Percentiles rank a stretch among this genome's conserved stretches.
Conservation (phyloP, 2,888 invertebrate genomes). For the Caenorhabditis doughertyi region DNA sequence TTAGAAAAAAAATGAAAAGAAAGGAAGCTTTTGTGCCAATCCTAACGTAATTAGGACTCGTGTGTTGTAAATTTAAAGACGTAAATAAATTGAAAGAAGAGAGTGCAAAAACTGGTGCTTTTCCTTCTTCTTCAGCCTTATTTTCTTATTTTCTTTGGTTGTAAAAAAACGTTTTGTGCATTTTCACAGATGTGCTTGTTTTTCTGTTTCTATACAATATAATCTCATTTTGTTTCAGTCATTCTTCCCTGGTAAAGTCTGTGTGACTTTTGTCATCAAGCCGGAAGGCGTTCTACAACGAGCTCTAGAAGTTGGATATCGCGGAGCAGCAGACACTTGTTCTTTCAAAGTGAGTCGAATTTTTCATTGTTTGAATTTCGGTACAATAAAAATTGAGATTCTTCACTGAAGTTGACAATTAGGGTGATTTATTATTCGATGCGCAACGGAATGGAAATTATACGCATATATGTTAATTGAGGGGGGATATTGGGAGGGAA, state of each 20-base stretch:
- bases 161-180: slow-evolving; percentile 36
- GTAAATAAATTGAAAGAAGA: slow-evolving; percentile 56
- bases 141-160: slow-evolving; percentile 14
- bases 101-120: slow-evolving; percentile 53
- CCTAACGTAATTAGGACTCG: slow-evolving; percentile 57
- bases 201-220: slow-evolving; percentile 9
- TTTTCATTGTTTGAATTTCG: background rate
- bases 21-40: slow-evolving; percentile 27
- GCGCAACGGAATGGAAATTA: slow-evolving; percentile 52
- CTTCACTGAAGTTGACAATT: slow-evolving; percentile 20
- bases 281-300: slow-evolving; percentile 96
- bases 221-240: slow-evolving; percentile 72
- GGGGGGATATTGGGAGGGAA: background rate
- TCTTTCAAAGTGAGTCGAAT: slow-evolving; percentile 79
- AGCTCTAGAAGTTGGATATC: slow-evolving; percentile 92
- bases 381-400: background rate
- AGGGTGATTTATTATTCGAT: slow-evolving; percentile 34
- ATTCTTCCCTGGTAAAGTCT: slow-evolving; percentile 79
- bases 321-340: slow-evolving; percentile 78
- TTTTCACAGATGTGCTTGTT: slow-evolving; percentile 37
- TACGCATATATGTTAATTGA: slow-evolving; percentile 47
- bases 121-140: slow-evolving; percentile 7
- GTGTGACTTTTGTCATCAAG: slow-evolving; percentile 84
- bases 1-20: slow-evolving; percentile 1
- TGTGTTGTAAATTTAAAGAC: slow-evolving; percentile 36